Evolutionary conservation across 37 sponge, comb jelly and placozoan species (phyloP).

Genomic region (Halichondria panicea): DNA sequence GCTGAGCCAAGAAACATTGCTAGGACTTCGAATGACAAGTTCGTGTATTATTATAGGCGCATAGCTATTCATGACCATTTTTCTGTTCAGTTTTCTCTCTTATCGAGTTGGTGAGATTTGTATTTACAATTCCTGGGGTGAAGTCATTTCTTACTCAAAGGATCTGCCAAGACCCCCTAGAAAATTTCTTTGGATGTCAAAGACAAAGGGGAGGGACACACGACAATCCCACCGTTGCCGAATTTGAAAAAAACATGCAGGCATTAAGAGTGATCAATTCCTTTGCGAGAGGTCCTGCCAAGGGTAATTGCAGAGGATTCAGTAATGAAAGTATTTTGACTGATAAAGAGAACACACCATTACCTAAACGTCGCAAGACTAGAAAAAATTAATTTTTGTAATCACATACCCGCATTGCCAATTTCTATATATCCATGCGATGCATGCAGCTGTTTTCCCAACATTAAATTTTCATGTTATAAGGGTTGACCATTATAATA

Average conservation of each 20-base stretch:
- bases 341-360: constrained; percentile 1
- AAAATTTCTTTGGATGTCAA: constrained; percentile 30
- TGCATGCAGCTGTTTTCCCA: too few species aligned
- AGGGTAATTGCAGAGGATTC: constrained; percentile 23
- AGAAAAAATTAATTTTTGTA: neutral
- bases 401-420: too few species aligned
- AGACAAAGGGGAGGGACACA: constrained; percentile 30
- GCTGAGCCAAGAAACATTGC: constrained; percentile 7
- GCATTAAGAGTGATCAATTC: constrained; percentile 32
- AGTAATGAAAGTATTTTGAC: neutral
- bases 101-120: constrained; percentile 19
- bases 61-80: constrained; percentile 3
- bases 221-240: constrained; percentile 20
- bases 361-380: neutral
- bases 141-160: constrained; percentile 24
- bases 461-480: too few species aligned
- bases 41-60: neutral
- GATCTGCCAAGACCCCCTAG: constrained; percentile 33
- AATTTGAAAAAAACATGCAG: constrained; percentile 25
- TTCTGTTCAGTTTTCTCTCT: constrained; percentile 12
- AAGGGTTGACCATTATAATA: too few species aligned
- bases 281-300: neutral
- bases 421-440: too few species aligned
- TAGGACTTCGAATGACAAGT: constrained; percentile 19
- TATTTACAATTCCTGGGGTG: constrained; percentile 22